Evolutionary conservation across 2,888 invertebrate genomes (phyloP).

Genomic region (Diogma glabrata): DNA sequence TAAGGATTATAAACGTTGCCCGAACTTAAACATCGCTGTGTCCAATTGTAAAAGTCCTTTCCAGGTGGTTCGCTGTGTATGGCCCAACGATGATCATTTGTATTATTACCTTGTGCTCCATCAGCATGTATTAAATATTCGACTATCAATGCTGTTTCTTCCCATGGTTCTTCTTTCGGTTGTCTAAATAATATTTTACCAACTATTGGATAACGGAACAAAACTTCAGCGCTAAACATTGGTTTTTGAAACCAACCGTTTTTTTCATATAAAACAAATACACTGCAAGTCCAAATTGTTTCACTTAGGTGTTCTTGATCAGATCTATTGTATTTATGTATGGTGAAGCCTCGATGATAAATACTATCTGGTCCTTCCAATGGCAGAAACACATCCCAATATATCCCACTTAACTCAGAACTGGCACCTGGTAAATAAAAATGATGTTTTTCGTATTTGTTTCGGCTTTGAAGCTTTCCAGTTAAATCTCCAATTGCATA

Average conservation of each 20-base stretch:
- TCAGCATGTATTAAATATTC: conserved; percentile 82
- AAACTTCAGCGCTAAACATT: conserved; percentile 66
- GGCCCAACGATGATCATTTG: conserved; percentile 69
- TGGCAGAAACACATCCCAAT: conserved; percentile 78
- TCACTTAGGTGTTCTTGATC: conserved; percentile 28
- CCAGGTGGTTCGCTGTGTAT: conserved; percentile 69
- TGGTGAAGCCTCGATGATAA: conserved; percentile 59
- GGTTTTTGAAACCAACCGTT: conserved; percentile 56
- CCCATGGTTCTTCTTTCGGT: conserved; percentile 63
- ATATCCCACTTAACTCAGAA: conserved; percentile 58
- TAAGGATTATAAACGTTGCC: conserved; percentile 70
- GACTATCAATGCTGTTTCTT: conserved; percentile 73
- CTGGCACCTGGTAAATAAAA: conserved; percentile 55
- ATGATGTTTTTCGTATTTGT: conserved; percentile 54
- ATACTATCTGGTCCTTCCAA: conserved; percentile 69
- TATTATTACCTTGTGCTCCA: conserved; percentile 64
- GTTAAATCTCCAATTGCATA: conserved; percentile 83
- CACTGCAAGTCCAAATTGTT: conserved; percentile 43
- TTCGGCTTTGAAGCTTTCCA: conserved; percentile 68
- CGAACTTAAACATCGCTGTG: conserved; percentile 67
- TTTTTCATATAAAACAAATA: conserved; percentile 48
- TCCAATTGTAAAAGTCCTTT: conserved; percentile 85
- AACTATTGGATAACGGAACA: conserved; percentile 78
- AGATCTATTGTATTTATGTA: conserved; percentile 24
- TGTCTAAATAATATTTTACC: conserved; percentile 75